Percentiles rank a stretch among this genome's conserved stretches.
Conservation (phyloP, 2,888 invertebrate species). For the Dicyrtoma fusca region DNA sequence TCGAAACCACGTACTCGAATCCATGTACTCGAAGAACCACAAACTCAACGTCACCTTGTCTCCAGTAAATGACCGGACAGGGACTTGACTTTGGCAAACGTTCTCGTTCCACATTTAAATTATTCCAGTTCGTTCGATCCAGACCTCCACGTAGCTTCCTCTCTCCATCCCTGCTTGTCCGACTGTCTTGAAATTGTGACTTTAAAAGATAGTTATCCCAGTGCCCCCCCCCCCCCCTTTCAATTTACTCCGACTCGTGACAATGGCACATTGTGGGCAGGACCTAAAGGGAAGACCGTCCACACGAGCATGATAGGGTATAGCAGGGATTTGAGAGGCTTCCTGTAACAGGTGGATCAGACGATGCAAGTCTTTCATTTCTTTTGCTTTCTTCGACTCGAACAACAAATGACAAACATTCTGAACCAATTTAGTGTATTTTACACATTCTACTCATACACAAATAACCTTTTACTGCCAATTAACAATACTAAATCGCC, state of each 20-base stretch:
- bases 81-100: neutral
- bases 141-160: constrained; percentile 4
- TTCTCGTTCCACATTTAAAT: constrained; percentile 3
- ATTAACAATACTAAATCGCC: no score
- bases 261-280: constrained; percentile 55
- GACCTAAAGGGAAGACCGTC: constrained; percentile 89
- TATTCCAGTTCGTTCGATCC: constrained; percentile 9
- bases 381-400: constrained; percentile 26
- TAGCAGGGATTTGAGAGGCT: constrained; percentile 54
- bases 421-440: no score
- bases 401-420: no score
- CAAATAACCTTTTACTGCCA: no score
- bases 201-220: neutral
- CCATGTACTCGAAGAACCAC: no score
- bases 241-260: constrained; percentile 10
- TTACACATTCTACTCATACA: no score
- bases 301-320: constrained; percentile 86
- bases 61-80: neutral
- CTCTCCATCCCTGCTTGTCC: no score
- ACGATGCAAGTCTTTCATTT: constrained; percentile 56
- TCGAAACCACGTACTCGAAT: no score
- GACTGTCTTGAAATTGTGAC: no score
- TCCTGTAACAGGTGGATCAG: constrained; percentile 54
- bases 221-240: neutral
- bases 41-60: no score